Percentiles rank a stretch among this genome's conserved stretches.
Conservation (phyloP, 2,797 vertebrate genomes). For the Periparus ater region DNA sequence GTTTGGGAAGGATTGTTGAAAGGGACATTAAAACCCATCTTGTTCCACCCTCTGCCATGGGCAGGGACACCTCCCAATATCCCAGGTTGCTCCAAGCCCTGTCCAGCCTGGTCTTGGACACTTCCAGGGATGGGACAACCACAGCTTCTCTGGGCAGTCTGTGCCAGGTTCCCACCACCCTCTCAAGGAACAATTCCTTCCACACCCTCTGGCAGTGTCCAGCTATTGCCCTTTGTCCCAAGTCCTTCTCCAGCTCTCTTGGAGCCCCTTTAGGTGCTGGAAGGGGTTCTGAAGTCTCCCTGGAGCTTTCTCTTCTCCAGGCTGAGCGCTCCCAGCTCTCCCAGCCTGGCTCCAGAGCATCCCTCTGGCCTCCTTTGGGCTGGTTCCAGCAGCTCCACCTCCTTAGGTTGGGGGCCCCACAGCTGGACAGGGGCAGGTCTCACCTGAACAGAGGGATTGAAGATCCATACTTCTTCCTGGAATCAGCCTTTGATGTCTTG, state of each 20-base stretch:
- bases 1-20: neutral
- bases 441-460: neutral
- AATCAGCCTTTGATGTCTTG: neutral
- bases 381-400: neutral
- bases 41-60: neutral
- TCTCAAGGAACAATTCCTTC: neutral
- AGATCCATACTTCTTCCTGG: neutral
- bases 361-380: neutral
- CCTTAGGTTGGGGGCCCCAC: neutral
- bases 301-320: neutral
- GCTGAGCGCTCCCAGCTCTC: neutral
- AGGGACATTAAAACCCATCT: neutral
- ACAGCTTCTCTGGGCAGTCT: too few relatives aligned
- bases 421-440: neutral
- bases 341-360: neutral
- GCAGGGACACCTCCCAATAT: neutral
- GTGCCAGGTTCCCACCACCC: neutral
- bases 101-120: rapidly evolving
- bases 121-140: neutral
- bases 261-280: neutral
- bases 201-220: neutral
- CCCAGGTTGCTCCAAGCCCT: neutral
- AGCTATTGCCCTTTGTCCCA: neutral
- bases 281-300: neutral
- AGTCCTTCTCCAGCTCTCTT: neutral